phyloP scores from a whole-genome alignment of 2,888 invertebrate species.

The Byasa hedistus region DNA sequence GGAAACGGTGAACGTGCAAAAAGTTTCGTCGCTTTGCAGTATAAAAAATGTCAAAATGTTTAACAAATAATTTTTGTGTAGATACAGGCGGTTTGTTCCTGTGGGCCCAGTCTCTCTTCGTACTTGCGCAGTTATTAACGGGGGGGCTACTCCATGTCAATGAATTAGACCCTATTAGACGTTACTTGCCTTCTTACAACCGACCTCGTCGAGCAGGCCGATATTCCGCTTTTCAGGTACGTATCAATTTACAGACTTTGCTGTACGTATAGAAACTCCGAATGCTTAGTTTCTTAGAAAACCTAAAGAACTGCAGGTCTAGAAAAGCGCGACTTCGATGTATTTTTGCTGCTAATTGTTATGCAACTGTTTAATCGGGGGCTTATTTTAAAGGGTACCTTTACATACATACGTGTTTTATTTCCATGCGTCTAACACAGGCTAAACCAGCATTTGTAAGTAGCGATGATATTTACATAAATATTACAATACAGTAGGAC shows the following conservation, averaged over 20 bases:
- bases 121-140: conserved; percentile 94
- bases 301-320: too few species aligned
- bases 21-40: not conserved
- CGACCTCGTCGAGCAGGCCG: conserved; percentile 94
- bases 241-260: too few species aligned
- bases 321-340: too few species aligned
- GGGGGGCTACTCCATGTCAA: conserved; percentile 94
- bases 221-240: conserved; percentile 97
- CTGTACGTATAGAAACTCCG: too few species aligned
- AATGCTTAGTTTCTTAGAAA: too few species aligned
- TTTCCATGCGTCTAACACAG: conserved; percentile 64
- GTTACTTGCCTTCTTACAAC: conserved; percentile 97
- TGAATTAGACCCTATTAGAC: conserved; percentile 96
- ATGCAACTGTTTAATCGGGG: too few species aligned
- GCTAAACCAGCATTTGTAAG: conserved; percentile 73
- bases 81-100: conserved; percentile 85
- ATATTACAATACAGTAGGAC: not conserved
- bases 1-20: too few species aligned
- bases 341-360: too few species aligned
- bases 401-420: conserved; percentile 38
- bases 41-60: not conserved
- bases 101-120: conserved; percentile 98
- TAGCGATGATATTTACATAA: conserved; percentile 38
- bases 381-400: too few species aligned
- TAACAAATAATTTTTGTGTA: conserved; percentile 28